Evolutionary conservation across 2,888 invertebrate genomes (phyloP), one percentile per base, ranked within the genome.

Genomic region (Hipparchia semele): DNA sequence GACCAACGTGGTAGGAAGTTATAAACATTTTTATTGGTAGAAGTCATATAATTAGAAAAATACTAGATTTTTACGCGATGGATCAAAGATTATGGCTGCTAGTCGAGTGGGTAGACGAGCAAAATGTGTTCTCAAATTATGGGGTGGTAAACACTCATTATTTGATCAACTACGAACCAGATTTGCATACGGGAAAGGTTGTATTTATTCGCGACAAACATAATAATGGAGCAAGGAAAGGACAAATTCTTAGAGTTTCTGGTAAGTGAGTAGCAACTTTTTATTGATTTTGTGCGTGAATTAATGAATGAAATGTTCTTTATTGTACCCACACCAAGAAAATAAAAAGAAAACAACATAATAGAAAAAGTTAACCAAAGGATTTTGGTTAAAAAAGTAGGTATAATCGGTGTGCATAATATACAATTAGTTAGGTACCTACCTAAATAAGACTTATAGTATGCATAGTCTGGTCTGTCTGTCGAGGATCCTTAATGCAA

Each of bases 31-130:
- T 6, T 12, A 54, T 23, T 23, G 23, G 23, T 4, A n/a, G 12
- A 6, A 54, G 12, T 54, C 1, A 54, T 54, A 54, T 12, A 0
- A 54, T n/a, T n/a, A 6, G 1, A n/a, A 54, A n/a, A 54, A n/a
- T 1, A 54, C n/a, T 5, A 58, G 23, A 13, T 23, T 58, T 58
- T 71, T 33, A 80, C 7, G 33, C 74, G 75, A 90, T 89, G 89
- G 78, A 83, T 76, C 82, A 80, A 66, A 79, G 80, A 9, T 72
- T 84, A 59, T 91, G 90, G 90, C 75, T 90, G 7, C 81, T 91
- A n/a, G 86, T 90, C 2, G 88, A 90, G 77, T 90, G 88, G 88
- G 79, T 86, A 54, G 87, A 89, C 8, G 85, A 87, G 46, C 80
- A 76, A 2, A 82, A 84, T 60, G 75, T 85, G 10, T 86, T 86